Percentiles rank a stretch among this genome's conserved stretches.
These are phyloP conservation scores for Pituophis catenifer DNA, from an alignment of 2,113 vertebrate genomes.

Conservation along the genomic window DNA sequence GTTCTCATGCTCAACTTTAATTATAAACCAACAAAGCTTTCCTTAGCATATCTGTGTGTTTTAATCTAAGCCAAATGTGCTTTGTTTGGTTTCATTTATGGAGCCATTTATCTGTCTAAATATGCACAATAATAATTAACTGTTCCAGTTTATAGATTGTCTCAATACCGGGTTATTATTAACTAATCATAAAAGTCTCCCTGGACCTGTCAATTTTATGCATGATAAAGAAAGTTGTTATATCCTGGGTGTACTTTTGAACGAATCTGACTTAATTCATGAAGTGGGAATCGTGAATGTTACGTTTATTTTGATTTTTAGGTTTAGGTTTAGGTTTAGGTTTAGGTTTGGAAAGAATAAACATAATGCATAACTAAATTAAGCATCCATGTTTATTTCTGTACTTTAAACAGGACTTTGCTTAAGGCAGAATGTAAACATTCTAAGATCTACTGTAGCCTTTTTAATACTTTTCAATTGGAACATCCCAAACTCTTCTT, in stretches of 20 bases:
- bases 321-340: not conserved
- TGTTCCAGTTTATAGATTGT: slow-evolving; percentile 25
- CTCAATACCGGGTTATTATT: slow-evolving; percentile 29
- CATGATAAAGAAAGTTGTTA: not conserved
- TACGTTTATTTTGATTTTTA: not conserved
- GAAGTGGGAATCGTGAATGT: not conserved
- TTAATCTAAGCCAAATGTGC: slow-evolving; percentile 23
- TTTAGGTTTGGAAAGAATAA: not conserved
- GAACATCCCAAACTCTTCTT: not conserved
- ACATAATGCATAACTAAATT: not conserved
- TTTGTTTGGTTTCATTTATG: slow-evolving; percentile 16
- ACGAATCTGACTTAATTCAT: not conserved
- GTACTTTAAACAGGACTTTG: not conserved
- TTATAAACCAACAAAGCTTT: slow-evolving; percentile 10
- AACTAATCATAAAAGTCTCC: not conserved
- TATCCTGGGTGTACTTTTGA: not conserved
- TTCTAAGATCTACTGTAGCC: not conserved
- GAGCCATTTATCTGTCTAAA: slow-evolving; percentile 18
- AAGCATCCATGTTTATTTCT: not conserved
- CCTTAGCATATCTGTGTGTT: not conserved
- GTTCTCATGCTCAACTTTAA: slow-evolving; percentile 1
- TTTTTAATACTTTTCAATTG: not conserved
- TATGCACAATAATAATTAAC: slow-evolving; percentile 28
- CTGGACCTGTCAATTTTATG: slow-evolving; percentile 8
- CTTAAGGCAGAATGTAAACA: not conserved